These are phyloP conservation scores for Rhinichthys osculus DNA, from an alignment of 2,797 vertebrate species.

Conservation along the genomic window DNA sequence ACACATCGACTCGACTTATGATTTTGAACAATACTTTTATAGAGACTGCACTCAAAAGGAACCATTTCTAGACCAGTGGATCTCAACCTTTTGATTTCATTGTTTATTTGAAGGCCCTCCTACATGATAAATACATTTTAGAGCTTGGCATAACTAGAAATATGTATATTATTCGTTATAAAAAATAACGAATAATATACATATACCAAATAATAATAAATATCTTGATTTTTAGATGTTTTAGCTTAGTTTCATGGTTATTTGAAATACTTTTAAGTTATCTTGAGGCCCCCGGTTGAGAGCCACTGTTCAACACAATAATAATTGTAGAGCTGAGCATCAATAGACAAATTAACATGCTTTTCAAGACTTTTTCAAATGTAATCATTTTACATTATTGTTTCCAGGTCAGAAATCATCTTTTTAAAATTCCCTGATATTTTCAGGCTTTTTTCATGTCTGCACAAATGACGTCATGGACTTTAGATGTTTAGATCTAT, in stretches of 20 bases:
- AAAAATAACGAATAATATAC: not conserved
- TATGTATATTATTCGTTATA: not conserved
- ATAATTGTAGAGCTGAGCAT: no score
- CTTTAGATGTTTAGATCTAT: not conserved
- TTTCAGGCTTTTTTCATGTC: not conserved
- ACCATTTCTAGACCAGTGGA: not conserved
- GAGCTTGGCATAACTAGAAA: not conserved
- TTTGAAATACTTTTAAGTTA: not conserved
- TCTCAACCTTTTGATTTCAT: not conserved
- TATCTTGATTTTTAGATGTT: not conserved
- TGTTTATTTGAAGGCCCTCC: not conserved
- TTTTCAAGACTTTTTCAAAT: not conserved
- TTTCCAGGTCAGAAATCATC: not conserved
- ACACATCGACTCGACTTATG: not conserved
- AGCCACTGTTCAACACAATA: not conserved
- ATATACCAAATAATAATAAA: not conserved
- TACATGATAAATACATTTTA: not conserved
- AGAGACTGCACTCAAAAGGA: not conserved
- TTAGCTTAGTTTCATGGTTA: not conserved
- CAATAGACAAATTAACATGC: not conserved
- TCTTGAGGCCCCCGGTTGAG: not conserved
- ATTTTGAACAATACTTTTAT: not conserved
- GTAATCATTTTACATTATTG: not conserved
- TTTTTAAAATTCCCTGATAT: no score
- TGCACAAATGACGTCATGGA: not conserved